Conservation (phyloP, 2,113 vertebrate genomes). For the Dipodomys stephensi region DNA sequence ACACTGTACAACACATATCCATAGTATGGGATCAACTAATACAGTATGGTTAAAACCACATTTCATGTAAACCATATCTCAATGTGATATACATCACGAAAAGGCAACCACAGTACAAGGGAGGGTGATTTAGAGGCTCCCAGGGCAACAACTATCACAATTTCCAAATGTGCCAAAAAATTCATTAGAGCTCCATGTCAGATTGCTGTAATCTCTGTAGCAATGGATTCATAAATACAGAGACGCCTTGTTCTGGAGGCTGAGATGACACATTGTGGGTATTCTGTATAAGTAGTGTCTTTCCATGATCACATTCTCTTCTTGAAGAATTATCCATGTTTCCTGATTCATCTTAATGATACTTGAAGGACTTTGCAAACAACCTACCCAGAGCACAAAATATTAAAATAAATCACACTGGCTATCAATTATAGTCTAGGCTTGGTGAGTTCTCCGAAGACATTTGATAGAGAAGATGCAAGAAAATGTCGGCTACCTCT, state of each 20-base stretch:
- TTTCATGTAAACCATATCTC: conserved; percentile 64
- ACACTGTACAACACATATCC: conserved; percentile 37
- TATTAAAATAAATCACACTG: conserved; percentile 65
- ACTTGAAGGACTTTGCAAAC: conserved; percentile 75
- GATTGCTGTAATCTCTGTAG: conserved; percentile 61
- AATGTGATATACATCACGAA: conserved; percentile 61
- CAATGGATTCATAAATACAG: conserved; percentile 73
- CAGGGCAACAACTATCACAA: conserved; percentile 63
- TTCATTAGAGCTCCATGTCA: conserved; percentile 74
- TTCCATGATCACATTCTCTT: conserved; percentile 55
- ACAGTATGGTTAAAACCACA: conserved; percentile 56
- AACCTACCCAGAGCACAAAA: conserved; percentile 48
- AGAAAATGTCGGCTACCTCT: conserved; percentile 32
- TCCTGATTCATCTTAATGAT: conserved; percentile 66
- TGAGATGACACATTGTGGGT: not conserved
- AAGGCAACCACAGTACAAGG: not conserved
- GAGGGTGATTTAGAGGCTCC: not conserved
- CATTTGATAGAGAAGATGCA: conserved; percentile 45
- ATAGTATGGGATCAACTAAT: conserved; percentile 60
- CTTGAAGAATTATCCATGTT: conserved; percentile 31
- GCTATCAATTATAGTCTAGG: conserved; percentile 10
- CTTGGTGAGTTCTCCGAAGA: conserved; percentile 54
- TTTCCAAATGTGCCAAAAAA: conserved; percentile 75
- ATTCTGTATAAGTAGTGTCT: not conserved
- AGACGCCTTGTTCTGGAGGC: not conserved